A percentile compares a stretch with the other conserved stretches of the same genome.
phyloP scores from a whole-genome alignment of 1,140 invertebrate genomes.

The Colletes latitarsis region DNA sequence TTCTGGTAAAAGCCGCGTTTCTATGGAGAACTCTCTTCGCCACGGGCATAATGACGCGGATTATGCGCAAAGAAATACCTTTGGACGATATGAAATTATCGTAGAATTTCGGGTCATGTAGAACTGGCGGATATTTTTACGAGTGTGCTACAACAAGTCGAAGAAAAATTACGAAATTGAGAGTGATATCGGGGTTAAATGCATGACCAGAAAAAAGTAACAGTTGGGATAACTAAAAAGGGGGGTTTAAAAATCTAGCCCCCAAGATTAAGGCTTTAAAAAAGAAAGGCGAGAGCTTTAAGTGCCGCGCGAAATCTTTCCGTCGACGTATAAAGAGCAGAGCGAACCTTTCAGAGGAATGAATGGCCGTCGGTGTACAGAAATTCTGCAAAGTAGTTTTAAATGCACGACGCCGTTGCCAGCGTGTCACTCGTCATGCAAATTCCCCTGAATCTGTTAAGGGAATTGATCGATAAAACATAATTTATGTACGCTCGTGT shows the following conservation, averaged over 20 bases:
- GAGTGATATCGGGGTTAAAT: not conserved
- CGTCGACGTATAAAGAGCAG: not conserved
- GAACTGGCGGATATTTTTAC: too few relatives aligned
- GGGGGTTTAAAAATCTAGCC: not conserved
- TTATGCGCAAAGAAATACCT: not conserved
- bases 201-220: not conserved
- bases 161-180: not conserved
- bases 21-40: not conserved
- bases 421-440: not conserved
- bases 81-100: not conserved
- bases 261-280: not conserved
- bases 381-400: not conserved
- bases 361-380: not conserved
- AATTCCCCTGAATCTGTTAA: not conserved
- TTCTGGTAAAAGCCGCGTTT: not conserved
- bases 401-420: not conserved
- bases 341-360: not conserved
- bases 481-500: not conserved
- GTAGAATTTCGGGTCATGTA: too few relatives aligned
- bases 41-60: not conserved
- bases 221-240: not conserved
- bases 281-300: not conserved
- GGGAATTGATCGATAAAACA: conserved; percentile 7
- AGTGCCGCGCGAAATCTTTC: not conserved
- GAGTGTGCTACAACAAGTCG: too few relatives aligned